phyloP scores from a whole-genome alignment of 2,113 vertebrate species.

The Rhipidura dahli region DNA sequence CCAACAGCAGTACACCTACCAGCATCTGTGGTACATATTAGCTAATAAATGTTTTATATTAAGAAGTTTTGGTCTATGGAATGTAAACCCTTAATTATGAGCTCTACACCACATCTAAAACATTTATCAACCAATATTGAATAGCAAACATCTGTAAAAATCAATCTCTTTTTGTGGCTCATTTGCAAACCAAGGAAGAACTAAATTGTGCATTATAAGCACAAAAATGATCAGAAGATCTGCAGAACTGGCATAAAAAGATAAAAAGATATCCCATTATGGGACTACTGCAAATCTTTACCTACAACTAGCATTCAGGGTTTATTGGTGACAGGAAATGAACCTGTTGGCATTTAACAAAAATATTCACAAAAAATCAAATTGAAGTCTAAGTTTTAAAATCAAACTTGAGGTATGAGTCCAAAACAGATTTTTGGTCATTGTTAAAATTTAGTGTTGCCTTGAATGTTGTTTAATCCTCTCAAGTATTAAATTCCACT shows the following conservation, averaged over 20 bases:
- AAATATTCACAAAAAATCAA: neutral
- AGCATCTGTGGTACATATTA: neutral
- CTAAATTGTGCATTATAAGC: constrained; percentile 33
- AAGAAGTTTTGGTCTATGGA: neutral
- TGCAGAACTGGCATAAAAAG: constrained; percentile 7
- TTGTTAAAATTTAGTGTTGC: neutral
- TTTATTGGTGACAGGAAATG: neutral
- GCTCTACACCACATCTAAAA: constrained; percentile 13
- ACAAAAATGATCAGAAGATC: constrained; percentile 31
- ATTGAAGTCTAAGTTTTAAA: neutral
- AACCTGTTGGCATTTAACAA: neutral
- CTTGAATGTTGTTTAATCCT: neutral
- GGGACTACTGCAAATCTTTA: neutral
- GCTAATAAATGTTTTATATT: neutral
- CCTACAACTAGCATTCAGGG: neutral
- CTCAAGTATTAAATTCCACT: neutral
- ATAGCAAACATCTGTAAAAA: constrained; percentile 47
- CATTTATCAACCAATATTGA: constrained; percentile 41
- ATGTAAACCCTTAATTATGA: constrained; percentile 35
- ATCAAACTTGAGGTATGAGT: neutral
- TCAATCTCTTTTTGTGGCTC: constrained; percentile 28
- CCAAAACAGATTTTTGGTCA: neutral
- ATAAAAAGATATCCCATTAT: neutral
- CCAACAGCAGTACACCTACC: neutral
- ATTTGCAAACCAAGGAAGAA: constrained; percentile 27